phyloP scores from a whole-genome alignment of 2,797 vertebrate genomes.

The Catharus ustulatus region DNA sequence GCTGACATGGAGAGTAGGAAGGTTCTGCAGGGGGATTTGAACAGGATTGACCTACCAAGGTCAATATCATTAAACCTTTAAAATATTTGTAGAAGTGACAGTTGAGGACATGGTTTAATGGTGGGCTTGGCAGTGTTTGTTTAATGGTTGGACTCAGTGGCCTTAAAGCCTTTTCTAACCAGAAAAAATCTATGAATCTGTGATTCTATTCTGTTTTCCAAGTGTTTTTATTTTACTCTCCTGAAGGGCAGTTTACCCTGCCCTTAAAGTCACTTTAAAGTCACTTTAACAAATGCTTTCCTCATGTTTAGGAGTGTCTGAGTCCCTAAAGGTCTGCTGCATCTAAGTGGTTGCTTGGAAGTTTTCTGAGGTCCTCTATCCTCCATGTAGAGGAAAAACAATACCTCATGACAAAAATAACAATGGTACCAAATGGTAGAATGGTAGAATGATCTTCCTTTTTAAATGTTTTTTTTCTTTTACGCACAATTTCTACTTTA shows the following conservation, averaged over 20 bases:
- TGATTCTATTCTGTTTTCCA: not conserved
- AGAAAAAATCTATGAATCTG: not conserved
- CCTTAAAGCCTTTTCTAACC: not conserved
- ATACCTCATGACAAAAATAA: not conserved
- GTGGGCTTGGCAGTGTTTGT: not conserved
- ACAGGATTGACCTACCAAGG: not conserved
- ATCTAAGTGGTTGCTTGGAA: not conserved
- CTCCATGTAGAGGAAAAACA: not conserved
- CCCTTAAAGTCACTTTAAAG: too few relatives aligned
- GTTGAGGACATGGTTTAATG: not conserved
- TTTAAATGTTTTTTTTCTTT: not conserved
- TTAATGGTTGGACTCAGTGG: not conserved
- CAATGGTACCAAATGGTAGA: too few relatives aligned
- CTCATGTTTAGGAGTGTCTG: not conserved
- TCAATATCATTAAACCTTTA: accelerated
- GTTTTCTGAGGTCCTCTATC: not conserved
- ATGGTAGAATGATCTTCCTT: not conserved
- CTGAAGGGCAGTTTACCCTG: not conserved
- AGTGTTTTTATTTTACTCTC: not conserved
- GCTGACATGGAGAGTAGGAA: not conserved
- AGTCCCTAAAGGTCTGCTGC: not conserved
- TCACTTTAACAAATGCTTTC: not conserved
- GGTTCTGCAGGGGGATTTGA: not conserved
- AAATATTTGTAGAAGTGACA: not conserved
- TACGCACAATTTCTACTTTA: not conserved